phyloP scores from a whole-genome alignment of 2,888 invertebrate genomes.

The Gymnoscelis rufifasciata region DNA sequence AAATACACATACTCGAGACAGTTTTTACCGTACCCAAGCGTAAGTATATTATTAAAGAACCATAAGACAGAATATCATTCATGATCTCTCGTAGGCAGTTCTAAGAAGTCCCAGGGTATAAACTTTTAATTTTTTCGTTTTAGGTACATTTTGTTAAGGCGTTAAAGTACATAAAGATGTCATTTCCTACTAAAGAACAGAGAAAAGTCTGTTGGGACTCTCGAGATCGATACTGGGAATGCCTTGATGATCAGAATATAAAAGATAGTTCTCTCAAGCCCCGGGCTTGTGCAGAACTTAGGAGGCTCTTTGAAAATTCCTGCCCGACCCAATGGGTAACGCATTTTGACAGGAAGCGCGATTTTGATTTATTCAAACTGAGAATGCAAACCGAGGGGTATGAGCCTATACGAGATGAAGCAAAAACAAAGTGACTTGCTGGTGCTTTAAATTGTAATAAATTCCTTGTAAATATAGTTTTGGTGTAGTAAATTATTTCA shows the following conservation, averaged over 20 bases:
- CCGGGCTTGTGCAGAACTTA: constrained; percentile 82
- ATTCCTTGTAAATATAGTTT: constrained; percentile 61
- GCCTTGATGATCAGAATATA: constrained; percentile 85
- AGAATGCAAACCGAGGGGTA: constrained; percentile 91
- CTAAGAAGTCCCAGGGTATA: constrained; percentile 13
- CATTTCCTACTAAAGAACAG: constrained; percentile 88
- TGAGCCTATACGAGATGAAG: constrained; percentile 81
- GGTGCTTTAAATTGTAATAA: constrained; percentile 32
- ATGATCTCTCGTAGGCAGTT: constrained; percentile 13
- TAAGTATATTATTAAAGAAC: constrained; percentile 13
- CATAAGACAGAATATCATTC: constrained; percentile 6
- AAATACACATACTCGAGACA: neutral
- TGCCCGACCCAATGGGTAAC: constrained; percentile 94
- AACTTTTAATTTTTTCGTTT: constrained; percentile 43
- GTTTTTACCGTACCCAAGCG: constrained; percentile 1
- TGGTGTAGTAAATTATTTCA: constrained; percentile 63
- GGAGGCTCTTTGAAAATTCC: constrained; percentile 85
- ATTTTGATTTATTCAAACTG: constrained; percentile 92
- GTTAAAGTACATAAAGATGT: constrained; percentile 77
- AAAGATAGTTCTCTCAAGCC: constrained; percentile 77
- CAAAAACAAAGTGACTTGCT: constrained; percentile 39
- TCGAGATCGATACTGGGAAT: constrained; percentile 93
- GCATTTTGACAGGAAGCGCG: constrained; percentile 94
- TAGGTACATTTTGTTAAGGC: constrained; percentile 48
- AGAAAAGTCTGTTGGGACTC: constrained; percentile 90